phyloP scores from a whole-genome alignment of 2,888 invertebrate genomes.

The Ecdyonurus torrentis region DNA sequence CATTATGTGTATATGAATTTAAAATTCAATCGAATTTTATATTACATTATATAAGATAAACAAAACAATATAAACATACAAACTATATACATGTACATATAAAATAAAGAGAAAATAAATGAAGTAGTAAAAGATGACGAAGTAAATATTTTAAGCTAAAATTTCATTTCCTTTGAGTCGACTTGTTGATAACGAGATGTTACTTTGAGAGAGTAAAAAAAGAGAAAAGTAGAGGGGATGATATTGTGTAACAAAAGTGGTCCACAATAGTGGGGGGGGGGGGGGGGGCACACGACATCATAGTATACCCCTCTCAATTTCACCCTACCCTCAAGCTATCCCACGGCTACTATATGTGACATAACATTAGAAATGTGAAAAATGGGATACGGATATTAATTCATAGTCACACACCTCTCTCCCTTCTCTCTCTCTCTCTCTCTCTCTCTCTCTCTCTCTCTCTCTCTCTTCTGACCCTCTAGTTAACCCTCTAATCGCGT shows the following conservation, averaged over 20 bases:
- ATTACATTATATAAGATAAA: no score
- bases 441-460: not conserved
- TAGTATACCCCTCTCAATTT: not conserved
- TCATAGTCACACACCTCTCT: not conserved
- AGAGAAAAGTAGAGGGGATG: not conserved
- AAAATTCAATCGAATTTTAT: no score
- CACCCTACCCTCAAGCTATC: no score
- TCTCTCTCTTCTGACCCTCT: not conserved
- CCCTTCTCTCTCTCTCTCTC: not conserved
- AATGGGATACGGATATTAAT: not conserved
- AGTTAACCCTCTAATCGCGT: not conserved
- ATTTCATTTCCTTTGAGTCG: not conserved
- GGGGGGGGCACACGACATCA: no score
- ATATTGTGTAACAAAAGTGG: not conserved
- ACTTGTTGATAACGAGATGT: not conserved
- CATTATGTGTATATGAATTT: no score
- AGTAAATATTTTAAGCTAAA: not conserved
- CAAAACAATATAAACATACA: no score
- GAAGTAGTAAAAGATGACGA: not conserved
- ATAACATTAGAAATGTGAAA: not conserved
- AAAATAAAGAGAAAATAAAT: no score
- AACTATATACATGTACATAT: no score
- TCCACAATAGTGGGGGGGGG: not conserved
- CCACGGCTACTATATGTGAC: not conserved
- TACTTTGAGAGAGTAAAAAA: not conserved